Conservation (phyloP, 2,888 invertebrate genomes). For the Pseudeuparius sepicola region DNA sequence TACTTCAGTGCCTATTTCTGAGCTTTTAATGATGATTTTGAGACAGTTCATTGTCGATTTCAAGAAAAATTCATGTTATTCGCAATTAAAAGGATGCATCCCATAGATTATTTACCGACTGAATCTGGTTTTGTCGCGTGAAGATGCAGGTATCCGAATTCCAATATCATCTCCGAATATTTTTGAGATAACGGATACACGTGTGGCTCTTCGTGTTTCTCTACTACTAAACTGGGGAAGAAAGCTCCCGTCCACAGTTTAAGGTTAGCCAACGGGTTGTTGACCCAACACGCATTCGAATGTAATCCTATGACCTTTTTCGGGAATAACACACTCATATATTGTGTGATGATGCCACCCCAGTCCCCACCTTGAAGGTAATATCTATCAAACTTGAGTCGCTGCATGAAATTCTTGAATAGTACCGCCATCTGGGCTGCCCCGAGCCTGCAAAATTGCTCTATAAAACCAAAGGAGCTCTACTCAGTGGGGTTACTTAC, state of each 20-base stretch:
- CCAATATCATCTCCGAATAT: constrained; percentile 37
- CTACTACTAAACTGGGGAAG: constrained; percentile 49
- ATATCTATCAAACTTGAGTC: constrained; percentile 55
- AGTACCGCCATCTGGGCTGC: constrained; percentile 47
- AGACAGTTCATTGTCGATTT: too few relatives aligned
- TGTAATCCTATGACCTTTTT: constrained; percentile 46
- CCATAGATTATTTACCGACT: constrained; percentile 60
- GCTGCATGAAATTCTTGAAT: constrained; percentile 58
- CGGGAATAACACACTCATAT: constrained; percentile 55
- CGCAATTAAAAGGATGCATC: too few relatives aligned
- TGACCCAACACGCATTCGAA: constrained; percentile 49
- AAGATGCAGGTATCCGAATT: constrained; percentile 59
- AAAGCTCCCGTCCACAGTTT: constrained; percentile 41
- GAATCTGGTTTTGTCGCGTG: constrained; percentile 89
- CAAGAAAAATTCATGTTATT: too few relatives aligned
- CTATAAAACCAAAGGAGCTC: too few relatives aligned
- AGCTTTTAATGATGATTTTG: too few relatives aligned
- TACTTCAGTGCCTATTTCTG: too few relatives aligned
- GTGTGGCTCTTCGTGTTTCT: constrained; percentile 41
- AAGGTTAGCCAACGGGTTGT: constrained; percentile 34
- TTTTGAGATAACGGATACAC: constrained; percentile 45
- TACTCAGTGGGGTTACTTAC: too few relatives aligned
- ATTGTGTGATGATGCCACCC: constrained; percentile 55
- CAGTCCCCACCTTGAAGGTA: constrained; percentile 76
- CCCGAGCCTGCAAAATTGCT: too few relatives aligned